Percentiles rank a stretch among this genome's conserved stretches.
Evolutionary conservation across 1,140 invertebrate genomes (phyloP).

Genomic region (Tyrophagus putrescentiae): DNA sequence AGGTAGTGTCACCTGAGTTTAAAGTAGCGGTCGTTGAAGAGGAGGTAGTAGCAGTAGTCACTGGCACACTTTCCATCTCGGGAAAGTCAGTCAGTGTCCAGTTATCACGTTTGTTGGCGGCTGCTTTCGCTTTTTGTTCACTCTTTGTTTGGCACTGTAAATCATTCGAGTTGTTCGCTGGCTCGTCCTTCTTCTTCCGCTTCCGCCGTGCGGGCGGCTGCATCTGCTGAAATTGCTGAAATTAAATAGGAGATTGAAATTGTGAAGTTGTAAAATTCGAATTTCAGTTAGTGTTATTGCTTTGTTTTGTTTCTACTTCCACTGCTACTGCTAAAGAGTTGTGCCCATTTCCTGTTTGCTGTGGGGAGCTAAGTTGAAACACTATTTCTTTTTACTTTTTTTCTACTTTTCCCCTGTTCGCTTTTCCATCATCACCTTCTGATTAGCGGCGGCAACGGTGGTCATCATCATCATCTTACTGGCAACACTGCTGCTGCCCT

Average conservation of each 20-base stretch:
- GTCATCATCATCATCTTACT: too few relatives aligned
- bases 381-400: too few relatives aligned
- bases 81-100: constrained; percentile 7
- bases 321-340: background rate
- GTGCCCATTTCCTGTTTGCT: background rate
- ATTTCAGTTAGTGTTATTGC: background rate
- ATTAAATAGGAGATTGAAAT: background rate
- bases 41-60: background rate
- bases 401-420: background rate
- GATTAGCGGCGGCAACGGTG: too few relatives aligned
- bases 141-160: background rate
- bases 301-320: background rate
- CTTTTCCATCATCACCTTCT: too few relatives aligned
- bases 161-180: background rate
- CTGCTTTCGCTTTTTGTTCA: too few relatives aligned
- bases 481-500: too few relatives aligned
- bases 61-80: background rate
- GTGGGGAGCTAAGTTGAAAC: background rate
- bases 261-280: too few relatives aligned
- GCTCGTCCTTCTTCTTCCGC: background rate
- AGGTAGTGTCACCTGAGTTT: too few relatives aligned
- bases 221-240: constrained; percentile 5
- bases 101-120: constrained; percentile 6
- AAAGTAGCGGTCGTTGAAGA: too few relatives aligned
- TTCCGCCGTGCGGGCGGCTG: constrained; percentile 3